Base-by-base conservation (phyloP, 2,888 invertebrate species). In the Melanargia galathea region DNA sequence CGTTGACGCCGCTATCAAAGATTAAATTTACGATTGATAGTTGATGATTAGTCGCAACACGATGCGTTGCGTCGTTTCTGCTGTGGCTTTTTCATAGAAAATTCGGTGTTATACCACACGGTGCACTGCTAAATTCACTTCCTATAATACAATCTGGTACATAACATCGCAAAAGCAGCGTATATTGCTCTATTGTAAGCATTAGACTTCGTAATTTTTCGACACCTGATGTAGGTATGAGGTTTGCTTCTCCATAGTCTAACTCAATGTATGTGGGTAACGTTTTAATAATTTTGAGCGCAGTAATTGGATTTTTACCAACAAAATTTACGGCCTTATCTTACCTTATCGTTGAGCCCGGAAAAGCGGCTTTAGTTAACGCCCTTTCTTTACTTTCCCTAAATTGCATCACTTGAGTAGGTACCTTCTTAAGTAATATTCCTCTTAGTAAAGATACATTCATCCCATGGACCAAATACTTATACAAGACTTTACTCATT, bases 271-370 rank as follows among this genome's bases (percentile, higher is more conserved):
- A 7, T 6, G 48, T 58, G 46, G 51, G 51, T 62, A 58, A 66
- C 54, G 52, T 63, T 69, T 67, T 61, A 55, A 58, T 68, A 65
- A 48, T 63, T 56, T 63, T 60, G 30, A 43, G 33, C 49, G 33
- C 40, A 26, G 54, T 63, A 60, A 64, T 60, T 49, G 57, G 48
- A 43, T 51, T 57, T 59, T 59, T 59, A 26, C 20, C 16, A 48
- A 43, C 35, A 35, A 48, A 58, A 58, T 58, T 48, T 48, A 56
- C 11, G 30, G 18, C 11, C 43, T 45, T 45, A 48, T 58, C 58
- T 57, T 55, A 33, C 46, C 57, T 57, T 57, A 48, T 4, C 10
- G 33, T 35, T 7, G 22, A 4, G 30, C 57, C 43, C 26, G n/a
- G 5, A 13, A 57, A 57, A 46, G 40, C 24, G 16, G 40, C 55